These are phyloP conservation scores for Phrynosoma blainvillii DNA, from an alignment of 2,113 vertebrate species.

Conservation along the genomic window DNA sequence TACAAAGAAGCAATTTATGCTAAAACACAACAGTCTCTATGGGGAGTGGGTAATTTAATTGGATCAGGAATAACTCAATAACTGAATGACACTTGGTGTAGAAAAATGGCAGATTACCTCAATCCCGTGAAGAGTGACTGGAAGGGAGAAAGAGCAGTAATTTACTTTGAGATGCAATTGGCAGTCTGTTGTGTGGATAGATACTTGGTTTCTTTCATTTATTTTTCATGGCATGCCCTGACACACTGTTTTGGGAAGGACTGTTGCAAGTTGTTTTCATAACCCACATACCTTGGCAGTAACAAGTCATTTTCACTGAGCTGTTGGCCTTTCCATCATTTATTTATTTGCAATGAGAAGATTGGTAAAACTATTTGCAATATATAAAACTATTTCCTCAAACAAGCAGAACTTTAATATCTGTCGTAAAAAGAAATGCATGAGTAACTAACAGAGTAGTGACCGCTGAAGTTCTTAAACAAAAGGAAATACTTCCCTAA, in stretches of 20 bases:
- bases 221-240: background rate
- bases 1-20: background rate
- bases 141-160: too few species aligned
- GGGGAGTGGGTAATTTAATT: background rate
- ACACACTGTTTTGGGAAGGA: background rate
- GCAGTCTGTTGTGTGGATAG: too few species aligned
- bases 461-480: conserved; percentile 52
- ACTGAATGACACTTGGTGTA: too few species aligned
- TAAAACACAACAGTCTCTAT: background rate
- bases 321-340: background rate
- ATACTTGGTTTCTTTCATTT: too few species aligned
- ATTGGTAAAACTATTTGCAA: background rate
- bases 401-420: background rate
- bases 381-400: background rate
- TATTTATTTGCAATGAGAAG: rapidly evolving
- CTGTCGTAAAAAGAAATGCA: conserved; percentile 29
- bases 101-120: too few species aligned
- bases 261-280: background rate
- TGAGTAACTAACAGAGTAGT: conserved; percentile 45
- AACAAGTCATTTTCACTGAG: background rate
- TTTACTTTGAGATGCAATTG: too few species aligned
- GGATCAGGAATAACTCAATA: background rate
- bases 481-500: background rate
- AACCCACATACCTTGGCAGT: background rate
- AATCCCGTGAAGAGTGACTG: too few species aligned